Conservation (phyloP, 2,113 vertebrate species). For the Oreochromis tanganicae region DNA sequence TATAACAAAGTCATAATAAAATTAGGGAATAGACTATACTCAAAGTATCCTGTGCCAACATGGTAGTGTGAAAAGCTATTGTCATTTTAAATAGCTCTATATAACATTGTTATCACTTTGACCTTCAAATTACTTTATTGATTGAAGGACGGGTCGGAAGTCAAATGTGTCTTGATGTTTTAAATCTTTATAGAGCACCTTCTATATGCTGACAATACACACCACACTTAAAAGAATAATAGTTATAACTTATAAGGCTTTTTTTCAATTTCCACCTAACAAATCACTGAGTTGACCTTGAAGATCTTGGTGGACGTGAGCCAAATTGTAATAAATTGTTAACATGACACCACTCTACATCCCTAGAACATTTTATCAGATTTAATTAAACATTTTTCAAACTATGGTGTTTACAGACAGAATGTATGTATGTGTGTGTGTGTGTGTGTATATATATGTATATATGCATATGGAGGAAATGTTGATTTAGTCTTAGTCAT, state of each 20-base stretch:
- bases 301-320: neutral
- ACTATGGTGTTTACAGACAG: neutral
- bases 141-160: rapidly evolving
- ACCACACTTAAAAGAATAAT: rapidly evolving
- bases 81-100: neutral
- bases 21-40: neutral
- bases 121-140: neutral
- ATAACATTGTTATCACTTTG: neutral
- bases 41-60: neutral
- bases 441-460: rapidly evolving
- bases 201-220: neutral
- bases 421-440: neutral
- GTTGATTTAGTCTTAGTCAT: neutral
- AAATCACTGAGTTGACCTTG: neutral
- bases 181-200: neutral
- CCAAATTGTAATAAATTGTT: rapidly evolving
- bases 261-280: neutral
- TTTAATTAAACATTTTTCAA: neutral
- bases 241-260: neutral
- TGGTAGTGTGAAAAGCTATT: neutral
- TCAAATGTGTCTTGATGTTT: neutral
- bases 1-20: neutral
- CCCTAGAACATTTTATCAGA: neutral
- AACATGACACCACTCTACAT: neutral
- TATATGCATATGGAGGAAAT: neutral